Base-by-base conservation (phyloP, 1,140 invertebrate species). In the Drosophila baimaii region DNA sequence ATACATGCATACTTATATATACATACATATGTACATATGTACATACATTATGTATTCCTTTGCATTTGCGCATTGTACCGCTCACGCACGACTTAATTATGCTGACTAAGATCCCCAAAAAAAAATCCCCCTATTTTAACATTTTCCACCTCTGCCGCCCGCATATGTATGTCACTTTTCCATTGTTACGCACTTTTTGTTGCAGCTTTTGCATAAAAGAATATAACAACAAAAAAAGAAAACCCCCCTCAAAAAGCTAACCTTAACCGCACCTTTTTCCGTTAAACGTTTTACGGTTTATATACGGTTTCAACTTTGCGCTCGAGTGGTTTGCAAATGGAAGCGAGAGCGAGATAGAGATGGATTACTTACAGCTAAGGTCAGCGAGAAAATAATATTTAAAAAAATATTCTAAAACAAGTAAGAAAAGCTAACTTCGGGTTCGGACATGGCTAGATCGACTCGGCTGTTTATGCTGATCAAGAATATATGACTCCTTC, bases 191-290 rank as follows among this genome's bases (percentile, higher is more conserved):
- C 74, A 69, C 23, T 66, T 76, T 72, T 35, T 52, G 44, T 61
- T 25, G 27, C 63, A 63, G 75, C 70, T 47, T 74, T 47, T 37
- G 49, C 71, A 62, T 59, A 6, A 39, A 21, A 64, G 12, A 39
- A 19, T 29, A 37, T 8, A 59, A 13, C n/a, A 37, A 54, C n/a
- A 44, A 19, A n/a, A 62, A 56, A 41, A 17, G n/a, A 37, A 52
- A 46, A 23, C 29, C 17, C 29, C 17, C 17, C 51, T 63, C 43
- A 35, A 75, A 75, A 66, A 76, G 61, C 62, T 76, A 76, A 76
- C 73, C 73, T 46, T 70, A 86, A 79, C 83, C 83, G 76, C 83
- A 70, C 83, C 83, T 83, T 83, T 88, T 86, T 71, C 81, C 83
- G 79, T 74, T 86, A 88, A 86, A 49, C 83, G 76, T 39, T 86